Base-by-base conservation (phyloP, 2,797 vertebrate genomes). In the Strix occidentalis region DNA sequence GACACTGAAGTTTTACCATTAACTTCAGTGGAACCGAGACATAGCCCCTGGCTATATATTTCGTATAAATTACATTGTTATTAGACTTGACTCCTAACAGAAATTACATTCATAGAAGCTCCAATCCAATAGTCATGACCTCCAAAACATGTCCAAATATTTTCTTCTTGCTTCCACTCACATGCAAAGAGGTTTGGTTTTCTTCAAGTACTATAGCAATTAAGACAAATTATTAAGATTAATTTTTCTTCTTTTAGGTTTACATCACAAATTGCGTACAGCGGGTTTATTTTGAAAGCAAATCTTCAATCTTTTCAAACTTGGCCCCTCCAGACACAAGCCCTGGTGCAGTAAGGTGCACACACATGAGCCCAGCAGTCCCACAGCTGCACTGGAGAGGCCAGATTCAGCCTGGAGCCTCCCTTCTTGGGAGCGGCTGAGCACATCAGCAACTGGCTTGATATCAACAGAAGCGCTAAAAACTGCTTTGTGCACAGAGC, bases 21-120 rank as follows among this genome's bases (percentile, higher is more conserved):
- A 89, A 53, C 45, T 71, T 82, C 76, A 85, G n/a, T 29, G 23
- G 58, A 95, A 81, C 3, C 1, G 18, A 90, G 81, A 77, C 71
- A 35, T 9, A 77, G 53, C 69, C 57, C 26, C 48, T 0, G 0
- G 90, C 74, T 90, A 60, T 15, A 18, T 69, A 60, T 71, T 80
- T 85, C 24, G 2, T 87, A 79, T 50, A 89, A 95, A 91, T 94
- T 92, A 35, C 68, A 77, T 37, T 93, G 76, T 71, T 83, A 56
- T 94, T 95, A 93, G 84, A 91, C 68, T 78, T 77, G 10, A 82
- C 82, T 94, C 89, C 78, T 75, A 93, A 57, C 35, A 92, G 82
- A 86, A 96, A 84, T 71, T 66, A 77, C 82, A 51, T 57, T 72
- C 64, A 48, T 63, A 79, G n/a, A 84, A 84, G 33, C 60, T 80